Percentiles rank a stretch among this genome's conserved stretches.
Evolutionary conservation across 2,888 invertebrate species (phyloP).

Genomic region (Shargacucullia verbasci): DNA sequence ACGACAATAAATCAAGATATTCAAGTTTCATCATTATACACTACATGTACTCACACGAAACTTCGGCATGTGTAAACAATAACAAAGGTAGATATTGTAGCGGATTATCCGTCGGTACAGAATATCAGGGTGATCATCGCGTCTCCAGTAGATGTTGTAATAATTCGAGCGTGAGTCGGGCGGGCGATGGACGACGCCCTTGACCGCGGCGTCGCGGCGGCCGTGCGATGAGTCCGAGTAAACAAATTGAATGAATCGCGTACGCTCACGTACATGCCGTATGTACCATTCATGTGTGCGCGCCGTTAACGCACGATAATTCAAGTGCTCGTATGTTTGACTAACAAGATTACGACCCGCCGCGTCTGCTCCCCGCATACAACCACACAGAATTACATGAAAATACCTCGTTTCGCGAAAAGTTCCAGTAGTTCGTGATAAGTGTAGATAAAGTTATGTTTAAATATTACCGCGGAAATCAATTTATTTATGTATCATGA

Average conservation of each 20-base stretch:
- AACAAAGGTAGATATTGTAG: conserved; percentile 54
- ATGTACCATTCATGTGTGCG: conserved; percentile 85
- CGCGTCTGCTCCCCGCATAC: conserved; percentile 29
- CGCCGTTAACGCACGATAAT: conserved; percentile 83
- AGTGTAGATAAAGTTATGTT: conserved; percentile 41
- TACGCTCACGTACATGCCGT: conserved; percentile 78
- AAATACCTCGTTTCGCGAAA: conserved; percentile 23
- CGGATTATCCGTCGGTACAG: conserved; percentile 35
- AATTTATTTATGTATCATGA: conserved; percentile 37
- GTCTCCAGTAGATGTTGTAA: conserved; percentile 56
- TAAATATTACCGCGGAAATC: conserved; percentile 45
- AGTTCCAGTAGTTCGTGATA: conserved; percentile 43
- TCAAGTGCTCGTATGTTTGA: conserved; percentile 78
- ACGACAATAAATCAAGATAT: conserved; percentile 35
- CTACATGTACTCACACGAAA: conserved; percentile 52
- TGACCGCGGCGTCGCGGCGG: conserved; percentile 79
- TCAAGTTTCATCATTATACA: conserved; percentile 36
- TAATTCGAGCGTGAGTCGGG: conserved; percentile 64
- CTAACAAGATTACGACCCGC: conserved; percentile 73
- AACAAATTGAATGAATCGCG: conserved; percentile 88
- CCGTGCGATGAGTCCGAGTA: conserved; percentile 76
- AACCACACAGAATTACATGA: conserved; percentile 5
- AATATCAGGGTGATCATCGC: conserved; percentile 57
- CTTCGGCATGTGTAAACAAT: conserved; percentile 68
- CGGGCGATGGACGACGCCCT: conserved; percentile 83